Conservation (phyloP, 2,113 vertebrate species). For the Engraulis encrasicolus region DNA sequence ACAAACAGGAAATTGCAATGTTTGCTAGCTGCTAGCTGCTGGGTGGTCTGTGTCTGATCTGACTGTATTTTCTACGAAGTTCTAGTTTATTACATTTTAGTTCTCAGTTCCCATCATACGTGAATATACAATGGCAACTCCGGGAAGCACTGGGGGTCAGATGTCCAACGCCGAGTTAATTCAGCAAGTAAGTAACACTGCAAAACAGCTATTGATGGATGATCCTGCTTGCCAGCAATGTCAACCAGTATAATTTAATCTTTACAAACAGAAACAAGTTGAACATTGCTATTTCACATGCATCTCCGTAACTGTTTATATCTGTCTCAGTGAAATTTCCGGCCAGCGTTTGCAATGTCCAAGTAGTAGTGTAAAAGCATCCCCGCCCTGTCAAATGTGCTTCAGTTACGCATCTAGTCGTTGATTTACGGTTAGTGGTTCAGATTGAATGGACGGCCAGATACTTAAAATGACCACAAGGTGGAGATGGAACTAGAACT, state of each 20-base stretch:
- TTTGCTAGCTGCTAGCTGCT: too few species aligned
- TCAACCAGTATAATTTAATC: not conserved
- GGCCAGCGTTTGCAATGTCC: too few species aligned
- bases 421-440: too few species aligned
- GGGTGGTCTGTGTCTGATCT: not conserved
- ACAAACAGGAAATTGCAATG: not conserved
- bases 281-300: not conserved
- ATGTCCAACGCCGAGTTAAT: conserved; percentile 55
- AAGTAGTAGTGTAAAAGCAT: too few species aligned
- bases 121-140: not conserved
- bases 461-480: too few species aligned
- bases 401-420: too few species aligned
- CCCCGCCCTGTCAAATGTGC: too few species aligned
- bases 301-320: too few species aligned
- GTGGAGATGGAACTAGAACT: too few species aligned
- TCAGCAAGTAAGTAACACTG: conserved; percentile 49
- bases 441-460: too few species aligned
- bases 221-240: not conserved
- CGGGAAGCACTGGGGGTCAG: not conserved
- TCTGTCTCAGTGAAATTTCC: too few species aligned
- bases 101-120: not conserved
- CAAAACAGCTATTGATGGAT: not conserved
- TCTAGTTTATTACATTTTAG: not conserved
- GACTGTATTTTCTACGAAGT: not conserved
- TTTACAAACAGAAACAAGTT: not conserved